phyloP scores from a whole-genome alignment of 2,113 vertebrate species.

The Perca flavescens region DNA sequence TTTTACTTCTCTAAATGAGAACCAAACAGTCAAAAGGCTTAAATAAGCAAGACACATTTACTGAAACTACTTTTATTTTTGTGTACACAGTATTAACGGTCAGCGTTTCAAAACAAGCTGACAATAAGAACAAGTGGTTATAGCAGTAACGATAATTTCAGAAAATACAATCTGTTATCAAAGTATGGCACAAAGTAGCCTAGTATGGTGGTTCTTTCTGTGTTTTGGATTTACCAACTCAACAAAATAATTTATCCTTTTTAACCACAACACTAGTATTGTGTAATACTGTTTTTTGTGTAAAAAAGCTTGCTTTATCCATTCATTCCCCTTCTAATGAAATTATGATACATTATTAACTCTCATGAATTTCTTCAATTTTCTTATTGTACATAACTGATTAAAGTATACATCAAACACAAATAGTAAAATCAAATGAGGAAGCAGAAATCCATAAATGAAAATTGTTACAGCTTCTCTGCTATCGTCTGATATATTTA shows the following conservation, averaged over 20 bases:
- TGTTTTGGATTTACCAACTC: conserved; percentile 47
- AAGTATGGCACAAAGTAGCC: conserved; percentile 42
- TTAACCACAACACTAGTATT: conserved; percentile 2
- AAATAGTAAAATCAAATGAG: conserved; percentile 28
- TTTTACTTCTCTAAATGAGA: not conserved
- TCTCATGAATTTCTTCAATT: not conserved
- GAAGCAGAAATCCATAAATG: not conserved
- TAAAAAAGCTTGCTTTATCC: not conserved
- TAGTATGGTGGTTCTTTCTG: not conserved
- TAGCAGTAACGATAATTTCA: conserved; percentile 46
- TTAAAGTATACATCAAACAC: conserved; percentile 19
- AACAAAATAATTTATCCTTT: conserved; percentile 47
- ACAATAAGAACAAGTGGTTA: conserved; percentile 27
- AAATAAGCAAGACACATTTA: conserved; percentile 10
- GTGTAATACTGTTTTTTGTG: conserved; percentile 38
- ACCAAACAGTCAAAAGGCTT: not conserved
- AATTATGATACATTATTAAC: conserved; percentile 1
- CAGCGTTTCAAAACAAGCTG: conserved; percentile 49
- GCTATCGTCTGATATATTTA: conserved; percentile 21
- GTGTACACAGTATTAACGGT: conserved; percentile 53
- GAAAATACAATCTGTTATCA: conserved; percentile 47
- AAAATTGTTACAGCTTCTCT: conserved; percentile 21
- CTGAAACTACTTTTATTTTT: conserved; percentile 70
- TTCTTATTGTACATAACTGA: not conserved
- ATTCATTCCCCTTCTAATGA: not conserved